Base-by-base conservation (phyloP, 2,888 invertebrate genomes). In the Dryocosmus kuriphilus region DNA sequence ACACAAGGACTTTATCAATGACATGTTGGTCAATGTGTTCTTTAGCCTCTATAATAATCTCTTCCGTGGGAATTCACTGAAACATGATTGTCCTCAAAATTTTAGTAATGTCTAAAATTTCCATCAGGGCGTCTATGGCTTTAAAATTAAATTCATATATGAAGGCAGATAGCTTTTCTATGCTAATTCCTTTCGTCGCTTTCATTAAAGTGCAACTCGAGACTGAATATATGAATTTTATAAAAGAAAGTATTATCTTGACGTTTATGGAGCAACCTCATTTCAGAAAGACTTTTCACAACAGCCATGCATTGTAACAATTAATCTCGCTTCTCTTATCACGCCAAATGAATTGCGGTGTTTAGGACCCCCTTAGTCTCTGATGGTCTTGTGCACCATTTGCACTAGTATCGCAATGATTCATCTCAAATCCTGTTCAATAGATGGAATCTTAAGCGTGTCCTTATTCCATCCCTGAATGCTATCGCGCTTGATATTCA, bases 401-500 rank as follows among this genome's bases (percentile, higher is more conserved):
- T 67, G 41, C 41, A 16, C 71, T 51, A 24, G 27, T 51, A 71
- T 71, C 71, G 71, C 71, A 71, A 71, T 71, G 51, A 51, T 71
- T 71, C 71, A 71, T 71, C 51, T 51, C 19, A 32, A 71, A 71
- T 71, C 51, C 71, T 51, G 71, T 71, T 71, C 71, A 71, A 71
- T 71, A 71, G 67, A 71, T 71, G 71, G 30, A 51, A 71, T 71
- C 71, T 71, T 71, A n/a, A 71, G 67, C 46, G 41, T 51, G 46
- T 71, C 41, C 71, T 71, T 71, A 71, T 71, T 71, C 30, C 71
- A 71, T 51, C 71, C 71, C 46, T 71, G 71, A 71, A 71, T 71
- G 71, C 71, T 71, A 71, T 71, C 71, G 71, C 67, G n/a, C 46
- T 67, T 71, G 71, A 71, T 71, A 71, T 71, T 71, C 71, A 71